Conservation (phyloP, 1,140 invertebrate species). For the Heterodera carotae region DNA sequence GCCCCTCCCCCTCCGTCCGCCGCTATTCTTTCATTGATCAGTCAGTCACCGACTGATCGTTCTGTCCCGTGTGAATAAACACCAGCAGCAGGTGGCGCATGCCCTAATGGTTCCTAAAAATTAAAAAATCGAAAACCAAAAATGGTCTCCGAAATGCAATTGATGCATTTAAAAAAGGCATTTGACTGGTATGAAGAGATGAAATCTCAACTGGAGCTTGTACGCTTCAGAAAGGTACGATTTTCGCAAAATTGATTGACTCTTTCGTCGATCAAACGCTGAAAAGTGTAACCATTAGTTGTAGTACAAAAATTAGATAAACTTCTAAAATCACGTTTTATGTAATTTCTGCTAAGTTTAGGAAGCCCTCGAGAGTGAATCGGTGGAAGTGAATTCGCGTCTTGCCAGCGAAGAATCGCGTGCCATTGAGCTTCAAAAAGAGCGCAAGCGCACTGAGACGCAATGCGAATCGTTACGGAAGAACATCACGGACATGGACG, state of each 20-base stretch:
- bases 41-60: background rate
- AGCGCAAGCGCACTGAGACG: constrained; percentile 55
- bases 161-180: constrained; percentile 1
- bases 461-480: constrained; percentile 60
- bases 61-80: too few relatives aligned
- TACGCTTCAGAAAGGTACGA: constrained; percentile 21
- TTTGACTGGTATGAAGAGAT: constrained; percentile 44
- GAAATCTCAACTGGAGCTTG: constrained; percentile 38
- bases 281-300: background rate
- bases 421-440: constrained; percentile 46
- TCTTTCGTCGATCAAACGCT: background rate
- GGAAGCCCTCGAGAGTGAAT: constrained; percentile 32
- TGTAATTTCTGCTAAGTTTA: background rate
- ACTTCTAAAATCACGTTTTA: too few relatives aligned
- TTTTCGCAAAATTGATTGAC: background rate
- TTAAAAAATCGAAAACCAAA: background rate
- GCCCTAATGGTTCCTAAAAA: too few relatives aligned
- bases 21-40: background rate
- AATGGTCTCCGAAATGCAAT: background rate
- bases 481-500: constrained; percentile 65
- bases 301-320: background rate
- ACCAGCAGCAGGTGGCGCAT: too few relatives aligned
- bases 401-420: constrained; percentile 54
- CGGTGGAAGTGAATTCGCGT: constrained; percentile 33
- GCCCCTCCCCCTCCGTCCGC: background rate